phyloP scores from a whole-genome alignment of 1,140 invertebrate genomes.

The Caenorhabditis latens region DNA sequence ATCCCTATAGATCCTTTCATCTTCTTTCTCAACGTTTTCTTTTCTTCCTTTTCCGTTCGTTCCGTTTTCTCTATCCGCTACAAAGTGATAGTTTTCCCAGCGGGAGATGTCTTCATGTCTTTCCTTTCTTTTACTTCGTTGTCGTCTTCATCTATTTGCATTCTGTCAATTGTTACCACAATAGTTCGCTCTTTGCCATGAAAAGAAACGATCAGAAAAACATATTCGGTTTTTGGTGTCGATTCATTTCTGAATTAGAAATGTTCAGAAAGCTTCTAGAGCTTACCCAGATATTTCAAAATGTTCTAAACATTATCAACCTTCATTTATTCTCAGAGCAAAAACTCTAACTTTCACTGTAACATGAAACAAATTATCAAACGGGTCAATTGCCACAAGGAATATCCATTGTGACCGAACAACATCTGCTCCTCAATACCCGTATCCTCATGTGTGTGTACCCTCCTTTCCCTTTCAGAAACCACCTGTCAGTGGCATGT shows the following conservation, averaged over 20 bases:
- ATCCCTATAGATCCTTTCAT: neutral
- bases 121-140: neutral
- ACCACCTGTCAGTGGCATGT: conserved; percentile 26
- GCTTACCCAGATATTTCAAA: no score
- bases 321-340: no score
- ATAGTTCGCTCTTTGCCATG: neutral
- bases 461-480: conserved; percentile 30
- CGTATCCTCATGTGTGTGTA: neutral
- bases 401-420: neutral
- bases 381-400: neutral
- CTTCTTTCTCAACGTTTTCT: neutral
- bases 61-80: conserved; percentile 26
- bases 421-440: conserved; percentile 27
- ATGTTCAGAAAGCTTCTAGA: no score
- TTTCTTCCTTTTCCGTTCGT: neutral
- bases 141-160: neutral
- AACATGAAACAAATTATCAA: neutral
- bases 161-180: conserved; percentile 10
- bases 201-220: no score
- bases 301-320: no score
- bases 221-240: no score
- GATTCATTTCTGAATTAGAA: no score
- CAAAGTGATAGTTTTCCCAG: conserved; percentile 27
- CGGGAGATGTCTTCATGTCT: conserved; percentile 40
- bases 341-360: neutral